These are phyloP conservation scores for Nanorana parkeri DNA, from an alignment of 2,113 vertebrate genomes.

Conservation along the genomic window DNA sequence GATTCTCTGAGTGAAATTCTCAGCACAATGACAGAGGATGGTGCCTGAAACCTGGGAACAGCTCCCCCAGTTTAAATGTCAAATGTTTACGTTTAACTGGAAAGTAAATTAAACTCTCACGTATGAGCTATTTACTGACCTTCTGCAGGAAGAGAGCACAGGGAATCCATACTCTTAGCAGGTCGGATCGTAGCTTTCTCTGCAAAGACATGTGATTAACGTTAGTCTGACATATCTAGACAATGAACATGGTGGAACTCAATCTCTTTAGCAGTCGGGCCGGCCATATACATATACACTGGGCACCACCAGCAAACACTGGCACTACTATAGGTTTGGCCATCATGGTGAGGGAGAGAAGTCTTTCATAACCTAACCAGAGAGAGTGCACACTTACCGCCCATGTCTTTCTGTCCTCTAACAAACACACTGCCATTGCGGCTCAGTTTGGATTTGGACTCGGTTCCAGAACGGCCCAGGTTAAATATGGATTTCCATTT, in stretches of 20 bases:
- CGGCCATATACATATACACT: background rate
- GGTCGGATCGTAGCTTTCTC: constrained; percentile 92
- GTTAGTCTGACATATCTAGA: background rate
- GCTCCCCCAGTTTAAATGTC: too few relatives aligned
- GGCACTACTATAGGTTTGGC: too few relatives aligned
- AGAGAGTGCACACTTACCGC: background rate
- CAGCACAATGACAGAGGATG: too few relatives aligned
- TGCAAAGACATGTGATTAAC: constrained; percentile 64
- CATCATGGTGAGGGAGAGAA: too few relatives aligned
- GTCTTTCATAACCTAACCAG: too few relatives aligned
- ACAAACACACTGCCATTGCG: constrained; percentile 96
- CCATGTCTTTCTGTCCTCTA: constrained; percentile 78
- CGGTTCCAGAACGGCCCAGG: constrained; percentile 87
- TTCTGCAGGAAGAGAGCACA: constrained; percentile 90
- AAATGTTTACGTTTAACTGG: too few relatives aligned
- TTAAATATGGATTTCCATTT: constrained; percentile 99
- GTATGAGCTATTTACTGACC: constrained; percentile 73
- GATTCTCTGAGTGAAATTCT: too few relatives aligned
- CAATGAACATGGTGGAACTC: background rate
- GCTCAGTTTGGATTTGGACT: constrained; percentile 93
- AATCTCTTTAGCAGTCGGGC: background rate
- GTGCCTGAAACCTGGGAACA: too few relatives aligned
- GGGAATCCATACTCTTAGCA: constrained; percentile 96
- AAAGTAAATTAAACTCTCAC: too few relatives aligned
- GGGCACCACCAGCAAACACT: too few relatives aligned